Evolutionary conservation across 2,888 invertebrate genomes (phyloP).

Genomic region (Erebia palarica): DNA sequence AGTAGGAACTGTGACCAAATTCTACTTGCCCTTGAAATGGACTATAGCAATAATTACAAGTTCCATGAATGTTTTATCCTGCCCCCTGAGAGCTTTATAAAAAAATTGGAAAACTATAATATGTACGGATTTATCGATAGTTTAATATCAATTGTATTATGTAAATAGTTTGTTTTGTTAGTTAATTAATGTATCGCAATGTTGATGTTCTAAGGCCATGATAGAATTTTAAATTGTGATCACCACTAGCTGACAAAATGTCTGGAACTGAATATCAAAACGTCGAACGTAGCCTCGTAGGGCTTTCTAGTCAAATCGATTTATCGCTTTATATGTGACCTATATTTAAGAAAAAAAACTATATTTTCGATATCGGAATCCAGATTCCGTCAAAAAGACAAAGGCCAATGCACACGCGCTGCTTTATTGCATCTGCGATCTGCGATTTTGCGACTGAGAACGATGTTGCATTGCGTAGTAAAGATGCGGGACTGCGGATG

Average conservation of each 20-base stretch:
- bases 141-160: constrained; percentile 60
- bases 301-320: constrained; percentile 35
- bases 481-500: no score
- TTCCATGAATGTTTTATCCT: no score
- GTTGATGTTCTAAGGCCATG: constrained; percentile 71
- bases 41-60: no score
- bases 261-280: constrained; percentile 37
- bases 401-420: neutral
- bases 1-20: no score
- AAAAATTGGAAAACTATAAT: neutral
- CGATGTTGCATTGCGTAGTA: no score
- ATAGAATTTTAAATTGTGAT: constrained; percentile 51
- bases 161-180: constrained; percentile 77
- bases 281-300: constrained; percentile 24
- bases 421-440: neutral
- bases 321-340: constrained; percentile 38
- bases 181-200: constrained; percentile 74
- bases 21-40: no score
- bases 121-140: constrained; percentile 59
- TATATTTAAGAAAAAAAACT: constrained; percentile 32
- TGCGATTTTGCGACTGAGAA: neutral
- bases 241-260: constrained; percentile 32
- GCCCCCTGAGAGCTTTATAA: no score
- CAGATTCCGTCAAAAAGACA: constrained; percentile 18
- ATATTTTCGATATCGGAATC: constrained; percentile 28